Conservation (phyloP, 2,113 vertebrate species). For the Leuciscus idus region DNA sequence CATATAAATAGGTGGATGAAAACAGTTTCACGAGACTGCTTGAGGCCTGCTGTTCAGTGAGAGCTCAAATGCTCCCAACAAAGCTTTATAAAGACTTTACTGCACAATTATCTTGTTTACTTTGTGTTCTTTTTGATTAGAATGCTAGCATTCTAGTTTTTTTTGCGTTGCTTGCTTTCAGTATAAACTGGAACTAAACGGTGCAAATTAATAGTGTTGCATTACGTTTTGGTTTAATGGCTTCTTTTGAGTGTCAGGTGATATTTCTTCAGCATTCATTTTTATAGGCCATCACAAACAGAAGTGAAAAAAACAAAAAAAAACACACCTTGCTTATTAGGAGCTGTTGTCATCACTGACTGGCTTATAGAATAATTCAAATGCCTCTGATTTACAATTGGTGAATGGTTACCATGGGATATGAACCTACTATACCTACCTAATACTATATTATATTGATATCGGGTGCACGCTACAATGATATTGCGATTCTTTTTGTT, state of each 20-base stretch:
- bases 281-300: not conserved
- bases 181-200: too few species aligned
- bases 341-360: not conserved
- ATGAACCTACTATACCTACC: too few species aligned
- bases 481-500: not conserved
- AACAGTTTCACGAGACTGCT: not conserved
- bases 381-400: not conserved
- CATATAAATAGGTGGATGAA: too few species aligned
- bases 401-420: not conserved
- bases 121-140: too few species aligned
- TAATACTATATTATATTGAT: not conserved
- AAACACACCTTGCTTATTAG: not conserved
- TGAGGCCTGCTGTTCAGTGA: not conserved
- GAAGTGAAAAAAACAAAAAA: not conserved
- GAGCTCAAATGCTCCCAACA: not conserved
- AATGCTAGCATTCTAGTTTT: too few species aligned
- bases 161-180: too few species aligned
- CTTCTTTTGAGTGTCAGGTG: not conserved
- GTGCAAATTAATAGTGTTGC: not conserved
- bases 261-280: not conserved
- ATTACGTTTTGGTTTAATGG: not conserved
- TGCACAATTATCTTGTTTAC: not conserved
- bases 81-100: not conserved
- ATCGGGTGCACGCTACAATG: not conserved
- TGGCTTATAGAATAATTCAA: not conserved